Evolutionary conservation across 2,797 vertebrate genomes (phyloP).

Genomic region (Spondyliosoma cantharus): DNA sequence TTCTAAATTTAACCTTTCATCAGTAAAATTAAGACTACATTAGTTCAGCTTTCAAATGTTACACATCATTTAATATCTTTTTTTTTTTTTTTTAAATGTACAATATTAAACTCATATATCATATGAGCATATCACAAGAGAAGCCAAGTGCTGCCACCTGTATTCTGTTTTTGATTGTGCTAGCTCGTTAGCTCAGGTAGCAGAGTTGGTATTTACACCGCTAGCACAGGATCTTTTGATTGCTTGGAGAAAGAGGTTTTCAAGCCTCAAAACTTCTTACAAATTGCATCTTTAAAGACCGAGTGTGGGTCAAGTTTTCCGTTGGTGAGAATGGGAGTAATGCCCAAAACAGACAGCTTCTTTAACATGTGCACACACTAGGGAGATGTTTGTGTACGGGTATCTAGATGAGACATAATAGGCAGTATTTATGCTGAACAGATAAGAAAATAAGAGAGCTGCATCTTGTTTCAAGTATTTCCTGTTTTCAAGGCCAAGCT

Average conservation of each 20-base stretch:
- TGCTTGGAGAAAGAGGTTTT: too few relatives aligned
- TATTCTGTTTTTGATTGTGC: too few relatives aligned
- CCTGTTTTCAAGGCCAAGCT: constrained; percentile 54
- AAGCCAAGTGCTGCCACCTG: too few relatives aligned
- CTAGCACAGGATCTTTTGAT: too few relatives aligned
- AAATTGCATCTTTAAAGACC: neutral
- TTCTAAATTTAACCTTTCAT: neutral
- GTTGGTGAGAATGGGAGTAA: neutral
- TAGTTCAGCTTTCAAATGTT: neutral
- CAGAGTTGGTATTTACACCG: too few relatives aligned
- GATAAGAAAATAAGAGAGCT: constrained; percentile 17
- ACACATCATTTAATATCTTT: neutral
- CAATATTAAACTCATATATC: too few relatives aligned
- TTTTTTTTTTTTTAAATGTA: too few relatives aligned
- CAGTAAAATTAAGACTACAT: neutral
- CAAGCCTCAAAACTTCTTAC: too few relatives aligned
- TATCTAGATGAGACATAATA: constrained; percentile 5
- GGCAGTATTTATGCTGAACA: neutral
- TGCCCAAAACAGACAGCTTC: neutral
- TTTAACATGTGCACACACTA: neutral
- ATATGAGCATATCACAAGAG: too few relatives aligned
- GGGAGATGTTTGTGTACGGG: neutral
- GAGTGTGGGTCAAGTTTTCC: neutral
- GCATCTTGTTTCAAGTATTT: constrained; percentile 35
- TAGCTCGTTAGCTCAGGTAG: too few relatives aligned